phyloP scores from a whole-genome alignment of 2,113 vertebrate species.

The Pachyramphus minor region DNA sequence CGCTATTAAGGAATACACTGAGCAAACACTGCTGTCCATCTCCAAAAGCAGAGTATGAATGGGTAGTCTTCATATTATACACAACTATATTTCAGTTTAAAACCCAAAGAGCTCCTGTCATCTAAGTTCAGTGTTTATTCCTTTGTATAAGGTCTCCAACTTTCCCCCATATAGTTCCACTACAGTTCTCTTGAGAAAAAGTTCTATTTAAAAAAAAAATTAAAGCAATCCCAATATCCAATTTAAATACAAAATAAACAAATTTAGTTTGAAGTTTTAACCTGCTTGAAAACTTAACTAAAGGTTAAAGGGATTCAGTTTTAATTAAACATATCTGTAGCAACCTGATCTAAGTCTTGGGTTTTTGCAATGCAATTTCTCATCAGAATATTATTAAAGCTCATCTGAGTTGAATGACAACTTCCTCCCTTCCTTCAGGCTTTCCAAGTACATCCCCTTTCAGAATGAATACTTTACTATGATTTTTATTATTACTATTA shows the following conservation, averaged over 20 bases:
- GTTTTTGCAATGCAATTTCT: slow-evolving; percentile 59
- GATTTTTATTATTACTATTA: neutral
- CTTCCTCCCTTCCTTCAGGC: slow-evolving; percentile 49
- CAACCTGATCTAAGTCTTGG: slow-evolving; percentile 59
- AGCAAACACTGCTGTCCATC: neutral
- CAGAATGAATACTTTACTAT: slow-evolving; percentile 54
- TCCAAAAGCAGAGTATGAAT: neutral
- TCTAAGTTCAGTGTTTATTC: slow-evolving; percentile 1
- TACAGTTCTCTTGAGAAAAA: neutral
- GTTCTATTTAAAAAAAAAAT: neutral
- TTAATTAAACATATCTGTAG: slow-evolving; percentile 72
- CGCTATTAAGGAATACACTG: neutral
- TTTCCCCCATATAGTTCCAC: neutral
- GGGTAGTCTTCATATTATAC: neutral
- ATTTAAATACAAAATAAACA: slow-evolving; percentile 60
- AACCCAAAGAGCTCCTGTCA: neutral
- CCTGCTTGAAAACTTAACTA: slow-evolving; percentile 60
- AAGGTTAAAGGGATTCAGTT: slow-evolving; percentile 70
- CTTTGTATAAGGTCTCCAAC: neutral
- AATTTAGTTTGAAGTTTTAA: slow-evolving; percentile 66
- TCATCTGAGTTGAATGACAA: slow-evolving; percentile 66
- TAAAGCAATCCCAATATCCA: slow-evolving; percentile 29
- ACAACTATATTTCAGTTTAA: neutral
- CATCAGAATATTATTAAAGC: slow-evolving; percentile 61
- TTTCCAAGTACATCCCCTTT: slow-evolving; percentile 28